These are phyloP conservation scores for Andinoacara biseriatus DNA, from an alignment of 2,113 vertebrate species.

Conservation along the genomic window DNA sequence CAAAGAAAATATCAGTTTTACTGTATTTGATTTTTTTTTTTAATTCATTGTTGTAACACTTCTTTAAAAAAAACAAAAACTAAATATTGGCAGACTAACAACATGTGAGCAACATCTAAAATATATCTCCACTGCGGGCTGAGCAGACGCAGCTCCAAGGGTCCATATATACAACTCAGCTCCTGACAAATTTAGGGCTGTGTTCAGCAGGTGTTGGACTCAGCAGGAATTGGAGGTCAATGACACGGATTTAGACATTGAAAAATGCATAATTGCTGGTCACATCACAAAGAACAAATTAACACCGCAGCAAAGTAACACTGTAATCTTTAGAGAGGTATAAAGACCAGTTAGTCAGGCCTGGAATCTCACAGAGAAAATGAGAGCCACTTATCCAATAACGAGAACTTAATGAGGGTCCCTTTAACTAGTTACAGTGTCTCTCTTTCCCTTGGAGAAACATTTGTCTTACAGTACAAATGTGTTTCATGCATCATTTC, in stretches of 20 bases:
- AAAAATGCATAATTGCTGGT: slow-evolving; percentile 67
- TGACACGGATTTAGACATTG: slow-evolving; percentile 64
- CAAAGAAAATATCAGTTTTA: neutral
- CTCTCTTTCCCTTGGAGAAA: slow-evolving; percentile 77
- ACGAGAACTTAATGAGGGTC: slow-evolving; percentile 83
- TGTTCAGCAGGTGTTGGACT: slow-evolving; percentile 75
- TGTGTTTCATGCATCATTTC: slow-evolving; percentile 83
- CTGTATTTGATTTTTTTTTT: too few species aligned
- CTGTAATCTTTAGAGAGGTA: slow-evolving; percentile 77
- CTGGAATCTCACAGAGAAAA: slow-evolving; percentile 80
- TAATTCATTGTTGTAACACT: neutral
- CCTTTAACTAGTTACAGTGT: slow-evolving; percentile 80
- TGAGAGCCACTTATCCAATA: slow-evolving; percentile 84
- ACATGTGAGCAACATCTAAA: slow-evolving; percentile 88
- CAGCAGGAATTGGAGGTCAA: slow-evolving; percentile 81
- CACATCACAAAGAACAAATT: slow-evolving; percentile 73
- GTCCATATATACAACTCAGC: slow-evolving; percentile 72
- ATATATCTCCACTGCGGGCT: slow-evolving; percentile 79
- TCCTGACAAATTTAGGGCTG: slow-evolving; percentile 68
- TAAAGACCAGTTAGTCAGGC: slow-evolving; percentile 78
- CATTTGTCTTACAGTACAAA: slow-evolving; percentile 82
- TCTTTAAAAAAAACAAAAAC: slow-evolving; percentile 81
- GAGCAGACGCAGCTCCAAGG: slow-evolving; percentile 70
- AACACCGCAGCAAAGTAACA: slow-evolving; percentile 44
- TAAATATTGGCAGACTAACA: slow-evolving; percentile 82